Evolutionary conservation across 1,140 invertebrate species (phyloP).

Genomic region (Drosophila kepulauana): DNA sequence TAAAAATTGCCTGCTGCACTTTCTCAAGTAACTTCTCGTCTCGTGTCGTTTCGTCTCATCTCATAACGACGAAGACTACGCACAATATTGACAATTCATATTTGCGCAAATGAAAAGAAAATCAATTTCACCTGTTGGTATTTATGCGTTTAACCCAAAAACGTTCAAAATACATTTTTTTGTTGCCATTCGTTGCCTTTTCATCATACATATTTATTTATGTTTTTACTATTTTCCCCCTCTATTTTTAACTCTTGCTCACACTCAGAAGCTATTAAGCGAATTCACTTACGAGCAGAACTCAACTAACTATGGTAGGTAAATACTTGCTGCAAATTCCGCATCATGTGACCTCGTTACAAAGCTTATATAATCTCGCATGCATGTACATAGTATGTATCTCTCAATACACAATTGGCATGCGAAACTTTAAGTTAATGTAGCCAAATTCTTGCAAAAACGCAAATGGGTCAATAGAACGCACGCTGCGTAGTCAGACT

Average conservation of each 20-base stretch:
- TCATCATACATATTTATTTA: slow-evolving; percentile 16
- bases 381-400: neutral
- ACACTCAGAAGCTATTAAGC: neutral
- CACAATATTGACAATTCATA: slow-evolving; percentile 85
- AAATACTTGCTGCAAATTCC: slow-evolving; percentile 5
- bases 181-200: slow-evolving; percentile 32
- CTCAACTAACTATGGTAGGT: slow-evolving; percentile 8
- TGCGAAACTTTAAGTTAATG: slow-evolving; percentile 40
- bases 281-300: neutral
- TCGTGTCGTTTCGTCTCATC: slow-evolving; percentile 18
- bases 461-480: slow-evolving; percentile 77
- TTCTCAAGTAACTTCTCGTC: slow-evolving; percentile 61
- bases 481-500: slow-evolving; percentile 31
- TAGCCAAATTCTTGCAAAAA: slow-evolving; percentile 33
- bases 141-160: slow-evolving; percentile 81
- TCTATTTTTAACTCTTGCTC: neutral
- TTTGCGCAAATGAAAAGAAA: slow-evolving; percentile 85
- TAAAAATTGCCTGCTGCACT: slow-evolving; percentile 69
- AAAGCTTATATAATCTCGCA: slow-evolving; percentile 8
- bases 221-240: slow-evolving; percentile 1
- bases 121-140: slow-evolving; percentile 84
- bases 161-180: slow-evolving; percentile 49
- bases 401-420: slow-evolving; percentile 10
- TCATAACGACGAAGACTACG: slow-evolving; percentile 36
- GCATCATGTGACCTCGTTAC: neutral